Evolutionary conservation across 2,888 invertebrate species (phyloP), one percentile per base, ranked within the genome.

Genomic region (Tromatobia lineatoria): DNA sequence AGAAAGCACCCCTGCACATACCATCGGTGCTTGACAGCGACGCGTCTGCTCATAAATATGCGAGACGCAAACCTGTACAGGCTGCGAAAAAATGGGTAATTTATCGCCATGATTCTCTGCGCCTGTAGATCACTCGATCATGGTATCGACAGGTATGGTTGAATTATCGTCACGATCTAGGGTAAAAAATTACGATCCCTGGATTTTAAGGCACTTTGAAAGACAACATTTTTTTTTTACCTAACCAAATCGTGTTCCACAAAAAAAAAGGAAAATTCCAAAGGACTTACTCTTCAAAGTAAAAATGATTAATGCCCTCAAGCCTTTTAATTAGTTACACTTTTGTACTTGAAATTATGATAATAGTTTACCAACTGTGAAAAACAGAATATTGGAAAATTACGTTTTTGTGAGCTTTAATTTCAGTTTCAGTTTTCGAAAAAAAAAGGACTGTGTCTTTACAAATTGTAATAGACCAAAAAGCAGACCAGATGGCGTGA

Each of bases 41-140:
- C 13, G 61, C 34, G 20, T 25, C 66, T 64, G 23, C 76, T 82
- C 70, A 82, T 52, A 85, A 87, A 82, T 84, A 86, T 85, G 82
- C 78, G 80, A 18, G 50, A 50, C 74, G 69, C 75, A 59, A 38
- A 38, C 42, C 67, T 67, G 66, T 13, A 3, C 29, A 42, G 23
- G 38, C 25, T 23, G 52, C 61, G n/a, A 70, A 67, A 54, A 13
- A 25, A 18, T 29, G 52, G 59, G 25, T 25, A 54, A 74, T 73
- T 78, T 79, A 74, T 79, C 70, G 45, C 18, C 10, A 69, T 59
- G 34, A 25, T 59, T 59, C 25, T 23, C 11, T 38, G 25, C n/a
- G n/a, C 59, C 64, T 47, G 57, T 38, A 8, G 8, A 57, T 67
- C 52, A 18, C 18, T 54, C 67, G 47, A 67, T 70, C 45, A 7